These are phyloP conservation scores for Triplophysa rosa DNA, from an alignment of 2,113 vertebrate genomes.

Conservation along the genomic window DNA sequence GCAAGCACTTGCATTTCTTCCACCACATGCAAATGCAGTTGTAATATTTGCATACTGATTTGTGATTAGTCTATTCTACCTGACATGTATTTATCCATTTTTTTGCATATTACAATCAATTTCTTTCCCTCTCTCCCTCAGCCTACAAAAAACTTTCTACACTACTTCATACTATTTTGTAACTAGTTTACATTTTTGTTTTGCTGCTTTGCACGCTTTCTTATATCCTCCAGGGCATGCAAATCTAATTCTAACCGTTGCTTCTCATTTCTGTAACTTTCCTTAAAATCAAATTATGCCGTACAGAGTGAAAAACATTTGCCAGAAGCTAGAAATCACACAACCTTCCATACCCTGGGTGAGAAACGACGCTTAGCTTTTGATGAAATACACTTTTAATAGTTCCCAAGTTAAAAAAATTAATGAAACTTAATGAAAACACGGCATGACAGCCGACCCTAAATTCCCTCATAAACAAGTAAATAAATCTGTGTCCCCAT, in stretches of 20 bases:
- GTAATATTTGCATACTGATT: no score
- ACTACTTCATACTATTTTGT: not conserved
- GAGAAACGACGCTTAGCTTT: not conserved
- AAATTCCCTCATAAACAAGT: conserved; percentile 11
- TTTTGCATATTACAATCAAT: not conserved
- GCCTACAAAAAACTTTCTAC: not conserved
- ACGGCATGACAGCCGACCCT: not conserved
- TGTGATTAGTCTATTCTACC: no score
- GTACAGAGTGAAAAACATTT: conserved; percentile 2
- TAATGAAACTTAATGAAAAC: conserved; percentile 14
- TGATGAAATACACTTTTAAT: conserved; percentile 5
- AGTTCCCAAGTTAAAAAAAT: not conserved
- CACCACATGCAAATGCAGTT: no score
- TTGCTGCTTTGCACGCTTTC: not conserved
- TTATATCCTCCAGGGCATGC: not conserved
- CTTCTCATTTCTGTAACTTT: conserved; percentile 10
- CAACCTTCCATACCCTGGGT: not conserved
- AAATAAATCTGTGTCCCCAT: conserved; percentile 25
- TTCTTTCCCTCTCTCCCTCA: not conserved
- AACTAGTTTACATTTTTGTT: not conserved
- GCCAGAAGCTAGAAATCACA: not conserved
- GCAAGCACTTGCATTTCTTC: no score
- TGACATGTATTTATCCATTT: not conserved
- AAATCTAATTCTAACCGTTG: conserved; percentile 5
- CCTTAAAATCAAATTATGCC: not conserved